These are phyloP conservation scores for Bubo scandiacus DNA, from an alignment of 2,113 vertebrate species.

Conservation along the genomic window DNA sequence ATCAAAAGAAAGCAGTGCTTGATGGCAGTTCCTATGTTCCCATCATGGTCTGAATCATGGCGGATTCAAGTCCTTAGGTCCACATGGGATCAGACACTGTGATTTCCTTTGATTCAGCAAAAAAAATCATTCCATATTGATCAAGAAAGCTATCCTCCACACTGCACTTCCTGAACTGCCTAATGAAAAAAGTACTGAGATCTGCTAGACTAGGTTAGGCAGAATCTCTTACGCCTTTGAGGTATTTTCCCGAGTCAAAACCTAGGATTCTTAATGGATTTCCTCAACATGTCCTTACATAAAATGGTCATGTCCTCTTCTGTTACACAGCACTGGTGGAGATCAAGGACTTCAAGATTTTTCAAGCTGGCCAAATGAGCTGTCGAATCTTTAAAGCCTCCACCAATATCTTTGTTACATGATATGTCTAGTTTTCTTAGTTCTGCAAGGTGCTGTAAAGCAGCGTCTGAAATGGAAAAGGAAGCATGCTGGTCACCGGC, in stretches of 20 bases:
- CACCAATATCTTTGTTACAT: conserved; percentile 79
- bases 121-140: background rate
- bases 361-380: conserved; percentile 72
- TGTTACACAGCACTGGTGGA: conserved; percentile 82
- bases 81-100: background rate
- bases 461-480: conserved; percentile 68
- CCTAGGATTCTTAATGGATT: background rate
- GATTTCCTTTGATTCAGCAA: background rate
- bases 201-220: background rate
- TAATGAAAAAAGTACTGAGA: background rate
- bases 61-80: background rate
- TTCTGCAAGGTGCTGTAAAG: conserved; percentile 72
- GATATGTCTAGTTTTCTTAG: conserved; percentile 83
- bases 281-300: conserved; percentile 67
- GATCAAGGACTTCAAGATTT: conserved; percentile 80
- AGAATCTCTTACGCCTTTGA: background rate
- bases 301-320: conserved; percentile 72
- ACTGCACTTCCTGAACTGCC: background rate
- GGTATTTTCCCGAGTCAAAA: background rate
- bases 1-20: background rate
- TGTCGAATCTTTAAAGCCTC: conserved; percentile 72
- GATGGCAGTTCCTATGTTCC: background rate
- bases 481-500: background rate
- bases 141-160: background rate
- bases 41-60: background rate